phyloP scores from a whole-genome alignment of 2,888 invertebrate genomes.

The Kryphioiulus occultus region DNA sequence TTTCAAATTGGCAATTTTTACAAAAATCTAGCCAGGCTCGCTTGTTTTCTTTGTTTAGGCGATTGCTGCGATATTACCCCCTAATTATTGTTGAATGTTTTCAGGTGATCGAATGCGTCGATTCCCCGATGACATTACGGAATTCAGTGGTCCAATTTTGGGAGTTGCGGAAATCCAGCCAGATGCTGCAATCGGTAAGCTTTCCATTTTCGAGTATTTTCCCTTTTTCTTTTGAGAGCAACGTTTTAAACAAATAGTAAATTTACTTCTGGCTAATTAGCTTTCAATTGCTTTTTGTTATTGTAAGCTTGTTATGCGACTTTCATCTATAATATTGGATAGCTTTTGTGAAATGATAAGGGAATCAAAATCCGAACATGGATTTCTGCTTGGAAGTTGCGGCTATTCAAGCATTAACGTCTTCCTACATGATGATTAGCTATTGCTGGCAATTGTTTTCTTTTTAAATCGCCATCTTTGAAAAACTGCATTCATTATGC shows the following conservation, averaged over 20 bases:
- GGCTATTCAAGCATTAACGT: too few relatives aligned
- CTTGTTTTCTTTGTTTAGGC: background rate
- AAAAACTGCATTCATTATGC: too few relatives aligned
- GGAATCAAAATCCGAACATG: too few relatives aligned
- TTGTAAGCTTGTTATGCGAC: too few relatives aligned
- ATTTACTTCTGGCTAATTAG: too few relatives aligned
- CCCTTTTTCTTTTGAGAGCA: background rate
- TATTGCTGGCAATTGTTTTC: too few relatives aligned
- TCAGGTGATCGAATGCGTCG: constrained; percentile 39
- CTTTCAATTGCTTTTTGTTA: too few relatives aligned
- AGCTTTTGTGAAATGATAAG: too few relatives aligned
- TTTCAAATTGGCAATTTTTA: background rate
- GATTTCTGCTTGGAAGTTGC: too few relatives aligned
- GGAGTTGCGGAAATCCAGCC: constrained; percentile 42
- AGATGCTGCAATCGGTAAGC: constrained; percentile 39
- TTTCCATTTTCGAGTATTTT: background rate
- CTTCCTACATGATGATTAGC: too few relatives aligned
- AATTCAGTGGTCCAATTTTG: constrained; percentile 40
- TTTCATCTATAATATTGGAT: too few relatives aligned
- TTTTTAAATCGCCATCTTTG: too few relatives aligned
- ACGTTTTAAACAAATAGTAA: background rate
- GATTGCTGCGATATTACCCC: background rate
- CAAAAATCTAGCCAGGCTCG: background rate
- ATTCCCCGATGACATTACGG: constrained; percentile 37
- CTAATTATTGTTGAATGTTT: background rate